Percentiles rank a stretch among this genome's conserved stretches.
Conservation (phyloP, 37 sponge, comb jelly and placozoan genomes). For the Ianthella basta region DNA sequence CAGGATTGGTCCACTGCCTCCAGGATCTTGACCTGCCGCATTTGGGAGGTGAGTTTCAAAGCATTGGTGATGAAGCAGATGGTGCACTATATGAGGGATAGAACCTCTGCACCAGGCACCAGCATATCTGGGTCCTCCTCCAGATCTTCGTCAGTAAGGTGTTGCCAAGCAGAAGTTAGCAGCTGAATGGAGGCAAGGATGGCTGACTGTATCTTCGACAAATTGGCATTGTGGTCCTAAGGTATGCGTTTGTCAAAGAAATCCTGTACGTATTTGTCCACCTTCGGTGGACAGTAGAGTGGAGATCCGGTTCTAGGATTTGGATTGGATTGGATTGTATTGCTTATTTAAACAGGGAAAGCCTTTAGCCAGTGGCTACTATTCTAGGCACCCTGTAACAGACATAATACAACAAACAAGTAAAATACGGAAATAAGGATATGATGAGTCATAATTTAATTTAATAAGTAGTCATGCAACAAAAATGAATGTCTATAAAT, state of each 20-base stretch:
- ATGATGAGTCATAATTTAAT: too few species aligned
- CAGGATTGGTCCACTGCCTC: background rate
- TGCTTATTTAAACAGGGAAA: too few species aligned
- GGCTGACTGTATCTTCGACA: constrained; percentile 20
- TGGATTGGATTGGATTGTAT: too few species aligned
- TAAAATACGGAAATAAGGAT: too few species aligned
- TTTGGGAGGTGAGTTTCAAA: background rate
- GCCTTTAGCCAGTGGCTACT: too few species aligned
- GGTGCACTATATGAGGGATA: background rate
- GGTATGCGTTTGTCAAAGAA: constrained; percentile 17
- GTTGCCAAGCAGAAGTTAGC: constrained; percentile 24
- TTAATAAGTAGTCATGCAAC: too few species aligned
- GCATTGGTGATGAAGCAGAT: constrained; percentile 9
- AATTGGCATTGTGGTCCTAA: background rate
- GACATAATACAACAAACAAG: too few species aligned
- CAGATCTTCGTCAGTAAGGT: background rate
- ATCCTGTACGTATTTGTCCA: constrained; percentile 20
- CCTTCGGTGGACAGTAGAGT: background rate
- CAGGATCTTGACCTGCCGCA: background rate
- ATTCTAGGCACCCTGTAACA: too few species aligned
- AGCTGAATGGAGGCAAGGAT: constrained; percentile 9
- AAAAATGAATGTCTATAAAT: too few species aligned
- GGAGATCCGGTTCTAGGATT: background rate
- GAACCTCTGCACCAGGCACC: background rate
- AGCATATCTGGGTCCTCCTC: background rate